A percentile compares a stretch with the other conserved stretches of the same genome.
phyloP scores from a whole-genome alignment of 2,113 vertebrate species.

The Ceyx cyanopectus region DNA sequence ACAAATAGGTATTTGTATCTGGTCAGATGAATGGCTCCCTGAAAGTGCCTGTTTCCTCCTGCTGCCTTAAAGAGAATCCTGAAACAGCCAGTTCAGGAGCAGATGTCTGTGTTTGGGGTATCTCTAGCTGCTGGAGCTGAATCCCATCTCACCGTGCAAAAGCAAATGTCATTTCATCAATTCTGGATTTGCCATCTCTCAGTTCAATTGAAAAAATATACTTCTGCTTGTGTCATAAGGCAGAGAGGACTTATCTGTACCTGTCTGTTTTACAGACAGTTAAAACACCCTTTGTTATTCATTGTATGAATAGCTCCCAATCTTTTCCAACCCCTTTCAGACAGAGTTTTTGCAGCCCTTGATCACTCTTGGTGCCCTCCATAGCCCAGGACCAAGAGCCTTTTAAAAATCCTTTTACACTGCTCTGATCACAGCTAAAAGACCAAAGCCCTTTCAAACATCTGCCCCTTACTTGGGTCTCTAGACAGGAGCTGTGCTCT shows the following conservation, averaged over 20 bases:
- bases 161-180: constrained; percentile 40
- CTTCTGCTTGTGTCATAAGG: neutral
- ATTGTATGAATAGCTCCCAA: neutral
- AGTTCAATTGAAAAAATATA: constrained; percentile 34
- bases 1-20: neutral
- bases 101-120: neutral
- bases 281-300: neutral
- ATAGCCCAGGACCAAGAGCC: neutral
- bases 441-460: neutral
- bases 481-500: neutral
- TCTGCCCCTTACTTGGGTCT: neutral
- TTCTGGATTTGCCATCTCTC: constrained; percentile 28
- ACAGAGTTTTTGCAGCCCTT: neutral
- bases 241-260: constrained; percentile 10
- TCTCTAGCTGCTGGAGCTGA: neutral
- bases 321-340: neutral
- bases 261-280: neutral
- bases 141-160: neutral
- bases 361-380: neutral
- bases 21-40: neutral
- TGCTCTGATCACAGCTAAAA: neutral
- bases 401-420: neutral
- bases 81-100: neutral
- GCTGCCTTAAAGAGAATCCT: neutral
- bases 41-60: neutral